Evolutionary conservation across 2,113 vertebrate genomes (phyloP).

Genomic region (Camarhynchus parvulus): DNA sequence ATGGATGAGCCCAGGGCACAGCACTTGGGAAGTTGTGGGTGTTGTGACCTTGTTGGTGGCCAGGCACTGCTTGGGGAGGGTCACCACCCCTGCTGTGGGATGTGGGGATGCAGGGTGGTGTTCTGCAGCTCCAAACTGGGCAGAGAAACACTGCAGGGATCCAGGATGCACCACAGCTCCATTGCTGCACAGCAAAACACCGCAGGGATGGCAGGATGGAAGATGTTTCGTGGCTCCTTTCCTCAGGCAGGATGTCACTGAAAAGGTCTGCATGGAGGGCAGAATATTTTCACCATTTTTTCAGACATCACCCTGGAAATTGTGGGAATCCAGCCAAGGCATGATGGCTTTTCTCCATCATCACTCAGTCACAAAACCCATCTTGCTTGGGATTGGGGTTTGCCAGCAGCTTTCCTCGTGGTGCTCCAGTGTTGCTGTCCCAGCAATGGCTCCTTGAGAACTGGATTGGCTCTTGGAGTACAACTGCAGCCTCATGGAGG

Average conservation of each 20-base stretch:
- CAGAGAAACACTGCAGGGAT: background rate
- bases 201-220: background rate
- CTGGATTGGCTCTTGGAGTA: background rate
- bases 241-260: background rate
- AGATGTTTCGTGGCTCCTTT: background rate
- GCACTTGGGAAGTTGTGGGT: rapidly evolving
- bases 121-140: background rate
- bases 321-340: background rate
- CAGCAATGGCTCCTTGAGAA: rapidly evolving
- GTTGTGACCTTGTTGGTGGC: background rate
- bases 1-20: rapidly evolving
- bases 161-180: background rate
- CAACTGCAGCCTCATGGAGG: background rate
- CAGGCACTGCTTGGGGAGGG: rapidly evolving
- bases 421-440: rapidly evolving
- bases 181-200: background rate
- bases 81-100: rapidly evolving
- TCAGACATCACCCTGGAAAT: background rate
- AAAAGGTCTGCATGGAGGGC: background rate
- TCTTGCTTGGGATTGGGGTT: background rate
- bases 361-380: background rate
- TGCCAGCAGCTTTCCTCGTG: background rate
- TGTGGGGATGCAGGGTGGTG: background rate
- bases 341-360: background rate
- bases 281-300: background rate